phyloP scores from a whole-genome alignment of 1,140 invertebrate species.

The Protaetia brevitarsis region DNA sequence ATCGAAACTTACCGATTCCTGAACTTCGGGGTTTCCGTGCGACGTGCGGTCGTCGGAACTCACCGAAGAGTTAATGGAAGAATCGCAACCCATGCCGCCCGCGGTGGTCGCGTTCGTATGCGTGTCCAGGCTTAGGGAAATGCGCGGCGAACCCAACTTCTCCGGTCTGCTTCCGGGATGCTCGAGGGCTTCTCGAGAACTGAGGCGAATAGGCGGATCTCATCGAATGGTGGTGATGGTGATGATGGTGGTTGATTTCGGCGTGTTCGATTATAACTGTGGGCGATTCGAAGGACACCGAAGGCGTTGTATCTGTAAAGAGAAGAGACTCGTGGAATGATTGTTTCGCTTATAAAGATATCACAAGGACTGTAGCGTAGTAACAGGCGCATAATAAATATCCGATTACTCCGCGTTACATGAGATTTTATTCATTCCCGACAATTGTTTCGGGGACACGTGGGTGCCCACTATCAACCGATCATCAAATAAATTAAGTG shows the following conservation, averaged over 20 bases:
- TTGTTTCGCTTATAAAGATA: no score
- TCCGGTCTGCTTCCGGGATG: conserved; percentile 30
- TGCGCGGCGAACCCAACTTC: conserved; percentile 34
- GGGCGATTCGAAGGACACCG: conserved; percentile 24
- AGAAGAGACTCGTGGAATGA: background rate
- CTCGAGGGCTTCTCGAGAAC: conserved; percentile 43
- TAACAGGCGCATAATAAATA: no score
- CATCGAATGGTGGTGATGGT: conserved; percentile 9
- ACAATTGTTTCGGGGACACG: no score
- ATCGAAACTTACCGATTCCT: conserved; percentile 33
- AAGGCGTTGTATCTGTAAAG: conserved; percentile 18
- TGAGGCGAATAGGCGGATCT: conserved; percentile 28
- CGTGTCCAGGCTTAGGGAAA: conserved; percentile 42
- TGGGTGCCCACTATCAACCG: no score
- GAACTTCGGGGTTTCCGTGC: background rate
- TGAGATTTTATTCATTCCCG: no score
- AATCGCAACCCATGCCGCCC: background rate
- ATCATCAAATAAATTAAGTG: no score
- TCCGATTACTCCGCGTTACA: no score
- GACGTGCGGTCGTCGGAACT: background rate
- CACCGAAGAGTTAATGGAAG: conserved; percentile 7
- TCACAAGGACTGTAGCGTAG: no score
- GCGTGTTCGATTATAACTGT: conserved; percentile 28
- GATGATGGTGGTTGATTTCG: conserved; percentile 19
- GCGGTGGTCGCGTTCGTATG: conserved; percentile 5